These are phyloP conservation scores for Gobio occitaniae DNA, from an alignment of 2,797 vertebrate species.

Conservation along the genomic window DNA sequence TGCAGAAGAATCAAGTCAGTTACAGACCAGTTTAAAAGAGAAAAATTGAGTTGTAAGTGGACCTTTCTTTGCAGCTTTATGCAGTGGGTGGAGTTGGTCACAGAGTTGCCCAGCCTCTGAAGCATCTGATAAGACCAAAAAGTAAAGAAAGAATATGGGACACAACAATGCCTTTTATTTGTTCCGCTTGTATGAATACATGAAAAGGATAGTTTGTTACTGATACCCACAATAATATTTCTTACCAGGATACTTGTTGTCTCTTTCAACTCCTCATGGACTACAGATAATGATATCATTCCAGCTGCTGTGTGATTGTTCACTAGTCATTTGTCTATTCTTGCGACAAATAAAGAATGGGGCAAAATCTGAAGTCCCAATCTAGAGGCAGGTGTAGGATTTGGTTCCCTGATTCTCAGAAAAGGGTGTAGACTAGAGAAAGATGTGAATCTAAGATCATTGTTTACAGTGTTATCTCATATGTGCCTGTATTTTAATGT, in stretches of 20 bases:
- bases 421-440: slow-evolving; percentile 40
- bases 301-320: slow-evolving; percentile 7
- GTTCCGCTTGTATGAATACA: slow-evolving; percentile 6
- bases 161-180: background rate
- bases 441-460: slow-evolving; percentile 14
- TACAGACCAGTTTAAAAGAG: background rate
- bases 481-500: background rate
- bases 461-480: slow-evolving; percentile 11
- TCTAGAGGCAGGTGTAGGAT: slow-evolving; percentile 15
- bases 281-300: slow-evolving; percentile 16
- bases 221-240: slow-evolving; percentile 10
- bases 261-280: slow-evolving; percentile 31
- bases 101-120: slow-evolving; percentile 5
- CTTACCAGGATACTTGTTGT: slow-evolving; percentile 43
- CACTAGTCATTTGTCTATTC: slow-evolving; percentile 20
- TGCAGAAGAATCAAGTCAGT: background rate
- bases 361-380: slow-evolving; percentile 34
- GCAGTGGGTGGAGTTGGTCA: slow-evolving; percentile 6
- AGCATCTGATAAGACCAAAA: slow-evolving; percentile 10
- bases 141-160: background rate
- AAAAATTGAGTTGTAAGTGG: background rate
- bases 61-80: slow-evolving; percentile 14
- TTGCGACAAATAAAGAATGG: slow-evolving; percentile 20
- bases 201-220: slow-evolving; percentile 16
- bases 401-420: slow-evolving; percentile 43